phyloP scores from a whole-genome alignment of 2,113 vertebrate genomes.

The Asarcornis scutulata region DNA sequence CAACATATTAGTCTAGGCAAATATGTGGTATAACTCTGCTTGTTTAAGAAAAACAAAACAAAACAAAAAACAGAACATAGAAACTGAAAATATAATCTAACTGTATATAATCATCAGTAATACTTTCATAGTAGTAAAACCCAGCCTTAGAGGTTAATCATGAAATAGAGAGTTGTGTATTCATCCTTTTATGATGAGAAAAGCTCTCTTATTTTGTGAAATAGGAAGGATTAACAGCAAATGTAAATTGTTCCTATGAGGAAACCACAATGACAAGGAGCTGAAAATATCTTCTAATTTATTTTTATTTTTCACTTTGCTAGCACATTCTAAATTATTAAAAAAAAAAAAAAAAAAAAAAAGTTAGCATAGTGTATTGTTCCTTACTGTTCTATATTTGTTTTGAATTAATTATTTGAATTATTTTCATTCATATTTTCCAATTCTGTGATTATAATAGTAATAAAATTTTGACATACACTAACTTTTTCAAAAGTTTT shows the following conservation, averaged over 20 bases:
- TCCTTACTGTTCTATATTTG: background rate
- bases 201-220: background rate
- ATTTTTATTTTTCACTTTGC: background rate
- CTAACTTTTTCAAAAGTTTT: background rate
- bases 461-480: background rate
- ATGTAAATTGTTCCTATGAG: background rate
- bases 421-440: background rate
- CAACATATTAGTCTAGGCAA: background rate
- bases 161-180: background rate
- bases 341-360: background rate
- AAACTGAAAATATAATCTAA: background rate
- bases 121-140: conserved; percentile 18
- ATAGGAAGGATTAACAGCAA: background rate
- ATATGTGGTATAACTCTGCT: background rate
- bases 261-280: background rate
- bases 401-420: no score
- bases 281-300: background rate
- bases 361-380: background rate
- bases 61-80: background rate
- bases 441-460: background rate
- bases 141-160: background rate
- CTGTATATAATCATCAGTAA: background rate
- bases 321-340: background rate
- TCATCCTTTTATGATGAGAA: background rate
- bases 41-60: background rate